A percentile compares a stretch with the other conserved stretches of the same genome.
Conservation (phyloP, 1,140 invertebrate genomes). For the Potamilus streckersoni region DNA sequence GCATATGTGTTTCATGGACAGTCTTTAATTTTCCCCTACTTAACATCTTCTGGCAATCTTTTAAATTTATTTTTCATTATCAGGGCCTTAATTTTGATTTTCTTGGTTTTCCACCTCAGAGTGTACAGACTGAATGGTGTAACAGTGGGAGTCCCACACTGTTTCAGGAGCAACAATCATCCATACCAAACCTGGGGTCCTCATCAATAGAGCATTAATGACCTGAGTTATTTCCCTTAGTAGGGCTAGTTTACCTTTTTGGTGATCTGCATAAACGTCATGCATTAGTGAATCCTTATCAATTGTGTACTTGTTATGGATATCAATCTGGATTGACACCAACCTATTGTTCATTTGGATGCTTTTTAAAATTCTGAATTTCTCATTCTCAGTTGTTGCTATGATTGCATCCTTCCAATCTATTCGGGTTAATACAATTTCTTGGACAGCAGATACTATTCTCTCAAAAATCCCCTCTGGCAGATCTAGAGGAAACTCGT, state of each 20-base stretch:
- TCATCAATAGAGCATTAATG: slow-evolving; percentile 39
- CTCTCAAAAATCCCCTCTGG: slow-evolving; percentile 55
- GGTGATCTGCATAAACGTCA: slow-evolving; percentile 16
- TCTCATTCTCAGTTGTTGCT: slow-evolving; percentile 46
- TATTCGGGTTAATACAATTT: slow-evolving; percentile 47
- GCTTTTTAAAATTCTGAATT: slow-evolving; percentile 25
- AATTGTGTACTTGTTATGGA: too few relatives aligned
- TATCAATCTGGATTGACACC: too few relatives aligned
- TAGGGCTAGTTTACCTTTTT: slow-evolving; percentile 13
- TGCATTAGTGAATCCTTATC: too few relatives aligned
- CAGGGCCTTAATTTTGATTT: too few relatives aligned
- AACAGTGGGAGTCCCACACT: slow-evolving; percentile 24
- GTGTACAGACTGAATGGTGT: slow-evolving; percentile 19
- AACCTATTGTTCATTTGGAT: background rate
- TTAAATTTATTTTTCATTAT: too few relatives aligned
- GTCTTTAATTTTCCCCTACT: too few relatives aligned
- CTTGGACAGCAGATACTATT: slow-evolving; percentile 49
- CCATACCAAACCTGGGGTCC: slow-evolving; percentile 53
- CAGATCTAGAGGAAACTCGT: slow-evolving; percentile 47
- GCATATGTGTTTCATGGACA: too few relatives aligned
- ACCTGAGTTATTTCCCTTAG: slow-evolving; percentile 44
- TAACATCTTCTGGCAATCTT: too few relatives aligned
- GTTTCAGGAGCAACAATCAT: slow-evolving; percentile 36
- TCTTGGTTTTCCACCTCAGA: background rate
- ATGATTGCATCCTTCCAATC: slow-evolving; percentile 61